A percentile compares a stretch with the other conserved stretches of the same genome.
Evolutionary conservation across 2,797 vertebrate species (phyloP).

Genomic region (Characodon lateralis): DNA sequence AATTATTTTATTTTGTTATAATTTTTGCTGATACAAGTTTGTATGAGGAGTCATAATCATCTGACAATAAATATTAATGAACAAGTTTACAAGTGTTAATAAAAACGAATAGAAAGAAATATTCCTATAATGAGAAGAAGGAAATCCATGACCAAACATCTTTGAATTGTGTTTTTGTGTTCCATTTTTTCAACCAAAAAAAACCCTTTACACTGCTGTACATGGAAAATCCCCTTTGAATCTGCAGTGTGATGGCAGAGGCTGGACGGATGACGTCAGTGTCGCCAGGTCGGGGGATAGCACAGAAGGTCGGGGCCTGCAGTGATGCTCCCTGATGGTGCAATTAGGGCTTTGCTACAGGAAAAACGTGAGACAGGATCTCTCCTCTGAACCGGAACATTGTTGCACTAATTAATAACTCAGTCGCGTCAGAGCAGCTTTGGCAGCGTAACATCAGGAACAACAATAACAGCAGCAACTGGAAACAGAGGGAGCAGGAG

Average conservation of each 20-base stretch:
- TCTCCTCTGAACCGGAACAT: conserved; percentile 50
- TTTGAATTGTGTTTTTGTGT: too few species aligned
- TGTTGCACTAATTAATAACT: conserved; percentile 72
- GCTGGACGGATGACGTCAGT: conserved; percentile 53
- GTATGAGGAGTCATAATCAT: background rate
- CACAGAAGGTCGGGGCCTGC: conserved; percentile 38
- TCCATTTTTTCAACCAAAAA: background rate
- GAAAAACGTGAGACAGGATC: conserved; percentile 57
- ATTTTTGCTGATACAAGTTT: background rate
- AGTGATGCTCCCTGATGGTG: conserved; percentile 56
- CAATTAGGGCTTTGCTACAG: conserved; percentile 69
- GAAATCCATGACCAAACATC: background rate
- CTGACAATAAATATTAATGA: background rate
- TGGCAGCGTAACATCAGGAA: conserved; percentile 29
- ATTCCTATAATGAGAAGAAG: background rate
- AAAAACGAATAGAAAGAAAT: too few species aligned
- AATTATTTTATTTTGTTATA: background rate
- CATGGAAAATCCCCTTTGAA: background rate
- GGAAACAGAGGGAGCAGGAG: conserved; percentile 15
- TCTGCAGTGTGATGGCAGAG: conserved; percentile 11
- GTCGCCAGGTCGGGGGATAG: conserved; percentile 57
- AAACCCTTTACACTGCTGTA: background rate
- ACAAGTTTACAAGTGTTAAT: background rate
- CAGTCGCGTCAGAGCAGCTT: conserved; percentile 26
- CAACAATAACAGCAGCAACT: conserved; percentile 23